Base-by-base conservation (phyloP, 2,888 invertebrate species). In the Cataglyphis albicans region DNA sequence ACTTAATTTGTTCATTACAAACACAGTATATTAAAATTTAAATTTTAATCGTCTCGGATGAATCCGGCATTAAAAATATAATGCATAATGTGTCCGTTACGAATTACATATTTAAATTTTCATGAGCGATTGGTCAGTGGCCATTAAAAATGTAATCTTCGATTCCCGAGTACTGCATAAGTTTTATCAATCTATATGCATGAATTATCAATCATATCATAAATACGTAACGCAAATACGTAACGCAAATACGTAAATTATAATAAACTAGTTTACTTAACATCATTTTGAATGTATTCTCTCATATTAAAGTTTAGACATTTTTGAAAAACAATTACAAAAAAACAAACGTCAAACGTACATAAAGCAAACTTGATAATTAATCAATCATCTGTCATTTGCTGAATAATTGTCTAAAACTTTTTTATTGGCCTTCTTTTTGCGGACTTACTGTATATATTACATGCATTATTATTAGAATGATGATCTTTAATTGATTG, bases 71-170 rank as follows among this genome's bases (percentile, higher is more conserved):
- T 61, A 78, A 78, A 78, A 78, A 78, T 78, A 72, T 78, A 70
- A 44, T 44, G 41, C 72, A 35, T 78, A 78, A 78, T 78, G 59
- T 59, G 78, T 61, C 3, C 59, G 78, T 78, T 78, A 76, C 67
- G 76, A 67, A 76, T 76, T 76, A 80, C 72, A 80, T 72, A 80
- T 80, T 80, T 48, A 48, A 78, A 70, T 80, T 59, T 80, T 80
- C 72, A 72, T 80, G 78, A 59, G 59, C 72, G 59, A 48, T 70
- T 72, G 78, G 78, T 12, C 59, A 35, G 44, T 55, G 59, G 35
- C 12, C 59, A 80, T 80, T 80, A 80, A 80, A 80, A 80, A 80
- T 80, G 72, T 72, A 80, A 72, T 80, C 72, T 72, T 72, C 48
- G 59, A 78, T 78, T 72, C 35, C 59, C n/a, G 59, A 59, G 25